Evolutionary conservation across 2,113 vertebrate species (phyloP).

Genomic region (Turnix velox): DNA sequence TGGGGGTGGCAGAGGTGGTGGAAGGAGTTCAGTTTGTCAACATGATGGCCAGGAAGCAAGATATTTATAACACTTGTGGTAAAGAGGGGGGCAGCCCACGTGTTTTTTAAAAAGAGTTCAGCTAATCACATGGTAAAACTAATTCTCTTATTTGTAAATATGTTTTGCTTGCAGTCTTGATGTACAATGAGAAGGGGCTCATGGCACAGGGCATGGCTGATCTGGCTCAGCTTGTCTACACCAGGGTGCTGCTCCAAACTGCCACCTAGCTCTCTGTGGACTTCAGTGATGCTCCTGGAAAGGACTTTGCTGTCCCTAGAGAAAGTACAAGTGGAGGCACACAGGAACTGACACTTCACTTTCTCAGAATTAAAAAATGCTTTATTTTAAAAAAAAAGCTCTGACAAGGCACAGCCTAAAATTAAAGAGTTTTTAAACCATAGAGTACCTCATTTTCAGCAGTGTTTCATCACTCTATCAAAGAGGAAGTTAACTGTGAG

Average conservation of each 20-base stretch:
- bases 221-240: accelerated
- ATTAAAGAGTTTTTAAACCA: not conserved
- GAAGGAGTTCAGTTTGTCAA: constrained; percentile 61
- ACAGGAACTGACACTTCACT: accelerated
- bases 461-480: not conserved
- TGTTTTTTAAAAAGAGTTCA: not conserved
- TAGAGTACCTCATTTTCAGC: not conserved
- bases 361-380: not conserved
- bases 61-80: constrained; percentile 31
- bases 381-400: not conserved
- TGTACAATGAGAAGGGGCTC: not conserved
- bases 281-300: not conserved
- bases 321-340: not conserved
- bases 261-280: not conserved
- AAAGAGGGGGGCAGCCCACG: constrained; percentile 22
- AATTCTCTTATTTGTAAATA: constrained; percentile 21
- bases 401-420: not conserved
- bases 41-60: constrained; percentile 33
- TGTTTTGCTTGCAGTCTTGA: not conserved
- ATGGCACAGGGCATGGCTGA: not conserved
- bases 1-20: constrained; percentile 24
- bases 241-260: not conserved
- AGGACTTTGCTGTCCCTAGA: not conserved
- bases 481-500: constrained; percentile 14
- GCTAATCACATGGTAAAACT: not conserved